Conservation (phyloP, 2,888 invertebrate species). For the Clusia tigrina region DNA sequence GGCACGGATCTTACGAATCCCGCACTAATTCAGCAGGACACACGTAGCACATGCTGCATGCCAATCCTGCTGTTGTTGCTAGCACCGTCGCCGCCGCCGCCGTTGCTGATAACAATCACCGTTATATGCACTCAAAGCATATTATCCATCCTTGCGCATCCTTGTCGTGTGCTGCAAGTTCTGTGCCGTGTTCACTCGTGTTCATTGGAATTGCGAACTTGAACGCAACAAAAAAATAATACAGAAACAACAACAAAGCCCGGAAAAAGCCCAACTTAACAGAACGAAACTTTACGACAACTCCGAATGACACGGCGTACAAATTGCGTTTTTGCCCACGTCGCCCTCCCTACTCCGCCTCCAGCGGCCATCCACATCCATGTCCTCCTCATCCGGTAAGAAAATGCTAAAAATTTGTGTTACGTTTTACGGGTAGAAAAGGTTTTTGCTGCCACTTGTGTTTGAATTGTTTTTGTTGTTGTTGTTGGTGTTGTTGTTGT, state of each 20-base stretch:
- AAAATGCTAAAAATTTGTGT: slow-evolving; percentile 13
- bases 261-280: not conserved
- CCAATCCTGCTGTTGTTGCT: slow-evolving; percentile 3
- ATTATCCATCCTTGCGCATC: slow-evolving; percentile 19
- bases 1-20: not conserved
- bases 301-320: slow-evolving; percentile 30
- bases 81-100: slow-evolving; percentile 11
- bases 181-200: slow-evolving; percentile 27
- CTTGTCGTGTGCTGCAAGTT: slow-evolving; percentile 19
- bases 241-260: not conserved
- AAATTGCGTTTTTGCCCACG: slow-evolving; percentile 35
- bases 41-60: not conserved
- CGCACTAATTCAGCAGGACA: slow-evolving; percentile 9
- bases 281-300: slow-evolving; percentile 29
- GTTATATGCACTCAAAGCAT: slow-evolving; percentile 12
- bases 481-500: not conserved
- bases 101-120: slow-evolving; percentile 25
- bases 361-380: not conserved
- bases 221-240: slow-evolving; percentile 21
- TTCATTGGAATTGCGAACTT: slow-evolving; percentile 32
- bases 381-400: not conserved
- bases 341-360: not conserved
- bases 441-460: too few species aligned
- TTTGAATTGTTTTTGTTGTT: not conserved
- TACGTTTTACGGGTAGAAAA: slow-evolving; percentile 1